Evolutionary conservation across 2,113 vertebrate genomes (phyloP).

Genomic region (Excalfactoria chinensis): DNA sequence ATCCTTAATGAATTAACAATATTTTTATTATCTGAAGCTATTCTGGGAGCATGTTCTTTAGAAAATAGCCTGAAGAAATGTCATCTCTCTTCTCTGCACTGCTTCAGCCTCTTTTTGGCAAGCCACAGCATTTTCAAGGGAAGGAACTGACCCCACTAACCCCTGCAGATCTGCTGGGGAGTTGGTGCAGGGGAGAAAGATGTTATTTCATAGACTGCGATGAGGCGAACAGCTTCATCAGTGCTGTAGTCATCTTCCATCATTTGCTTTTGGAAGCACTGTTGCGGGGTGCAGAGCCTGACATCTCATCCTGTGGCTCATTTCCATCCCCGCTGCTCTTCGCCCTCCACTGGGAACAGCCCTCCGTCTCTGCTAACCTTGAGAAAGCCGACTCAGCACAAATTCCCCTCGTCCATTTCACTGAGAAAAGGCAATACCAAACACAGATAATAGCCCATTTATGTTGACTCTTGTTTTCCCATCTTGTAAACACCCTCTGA

Average conservation of each 20-base stretch:
- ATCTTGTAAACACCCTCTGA: constrained; percentile 50
- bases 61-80: background rate
- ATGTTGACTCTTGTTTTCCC: constrained; percentile 32
- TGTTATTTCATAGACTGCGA: background rate
- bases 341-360: background rate
- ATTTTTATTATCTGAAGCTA: background rate
- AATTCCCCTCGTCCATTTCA: background rate
- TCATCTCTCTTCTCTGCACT: background rate
- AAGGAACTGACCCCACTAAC: constrained; percentile 21
- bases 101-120: background rate
- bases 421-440: constrained; percentile 6
- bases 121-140: background rate
- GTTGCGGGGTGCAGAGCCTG: constrained; percentile 21
- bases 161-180: background rate
- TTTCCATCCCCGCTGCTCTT: background rate
- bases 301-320: background rate
- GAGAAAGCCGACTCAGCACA: constrained; percentile 1
- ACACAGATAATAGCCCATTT: constrained; percentile 37
- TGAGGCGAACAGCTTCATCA: constrained; percentile 38
- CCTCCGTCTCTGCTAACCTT: background rate
- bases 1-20: background rate
- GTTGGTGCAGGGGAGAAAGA: background rate
- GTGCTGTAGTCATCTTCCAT: background rate
- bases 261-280: background rate
- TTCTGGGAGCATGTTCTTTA: background rate